Evolutionary conservation across 2,888 invertebrate genomes (phyloP), one percentile per base, ranked within the genome.

Genomic region (Abrostola triplasia): DNA sequence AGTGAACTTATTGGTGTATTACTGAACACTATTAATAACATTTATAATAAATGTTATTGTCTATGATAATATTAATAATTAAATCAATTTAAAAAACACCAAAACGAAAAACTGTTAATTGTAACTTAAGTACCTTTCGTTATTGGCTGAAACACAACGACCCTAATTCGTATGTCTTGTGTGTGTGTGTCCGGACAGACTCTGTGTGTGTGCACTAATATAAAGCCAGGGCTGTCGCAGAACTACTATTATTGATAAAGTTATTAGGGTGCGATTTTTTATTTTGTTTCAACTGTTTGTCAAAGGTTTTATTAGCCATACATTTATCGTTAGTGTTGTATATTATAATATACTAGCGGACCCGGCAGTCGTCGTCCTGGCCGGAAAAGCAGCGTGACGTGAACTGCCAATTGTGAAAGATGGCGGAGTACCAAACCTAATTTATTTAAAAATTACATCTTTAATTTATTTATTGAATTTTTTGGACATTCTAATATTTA

Each of bases 81-180:
- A 47, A 13, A 24, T 11, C 35, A 5, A 42, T 5, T 12, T 44
- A 49, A 37, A 40, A 5, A 36, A 13, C 6, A 36, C 13, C 9
- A 44, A 51, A 38, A 52, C 7, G 13, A 48, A 70, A 77, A 67
- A 67, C 36, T n/a, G 10, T 13, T 65, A 73, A 64, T 73, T 13
- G 0, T 0, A 5, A 80, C 79, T 83, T 89, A 83, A 37, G 40
- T 57, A 47, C 50, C 55, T 87, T 82, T 59, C n/a, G 64, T 50
- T 60, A 11, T 37, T 41, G 52, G 47, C 59, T 58, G 81, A 76
- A 82, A 85, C 90, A 89, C 89, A 89, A 84, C 79, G 91, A 91
- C 92, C 93, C 92, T 93, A 93, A 93, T 93, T 92, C 92, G 90
- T 86, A 84, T 83, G 58, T 41, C 70, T 68, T 47, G 57, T 89